Evolutionary conservation across 1,140 invertebrate genomes (phyloP).

Genomic region (Trichonephila inaurata): DNA sequence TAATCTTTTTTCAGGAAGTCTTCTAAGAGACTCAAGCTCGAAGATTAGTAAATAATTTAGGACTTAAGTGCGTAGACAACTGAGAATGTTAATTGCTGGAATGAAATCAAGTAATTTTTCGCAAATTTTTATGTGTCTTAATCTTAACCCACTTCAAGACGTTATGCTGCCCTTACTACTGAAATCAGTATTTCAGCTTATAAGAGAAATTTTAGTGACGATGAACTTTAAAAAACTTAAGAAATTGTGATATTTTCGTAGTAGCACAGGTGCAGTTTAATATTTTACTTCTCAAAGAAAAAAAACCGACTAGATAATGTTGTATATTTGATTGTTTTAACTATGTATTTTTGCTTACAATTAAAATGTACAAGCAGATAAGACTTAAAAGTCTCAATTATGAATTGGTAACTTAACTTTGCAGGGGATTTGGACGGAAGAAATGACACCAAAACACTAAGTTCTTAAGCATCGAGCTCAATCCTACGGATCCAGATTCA

Average conservation of each 20-base stretch:
- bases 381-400: slow-evolving; percentile 45
- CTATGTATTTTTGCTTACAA: slow-evolving; percentile 27
- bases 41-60: background rate
- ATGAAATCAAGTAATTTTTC: background rate
- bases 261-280: background rate
- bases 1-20: slow-evolving; percentile 17
- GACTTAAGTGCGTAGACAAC: background rate
- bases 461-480: slow-evolving; percentile 45
- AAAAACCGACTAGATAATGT: background rate
- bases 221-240: background rate
- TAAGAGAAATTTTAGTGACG: background rate
- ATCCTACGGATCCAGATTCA: slow-evolving; percentile 44
- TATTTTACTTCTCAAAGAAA: background rate
- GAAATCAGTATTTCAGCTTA: background rate
- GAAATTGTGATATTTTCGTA: background rate
- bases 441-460: slow-evolving; percentile 59
- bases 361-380: slow-evolving; percentile 35
- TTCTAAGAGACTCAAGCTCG: background rate
- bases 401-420: slow-evolving; percentile 72
- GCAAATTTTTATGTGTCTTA: background rate
- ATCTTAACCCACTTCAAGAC: slow-evolving; percentile 7
- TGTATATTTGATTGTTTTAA: slow-evolving; percentile 24
- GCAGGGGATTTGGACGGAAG: slow-evolving; percentile 59
- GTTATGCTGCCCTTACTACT: background rate
- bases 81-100: background rate